Conservation (phyloP, 1,140 invertebrate genomes). For the Drosophila virilis region DNA sequence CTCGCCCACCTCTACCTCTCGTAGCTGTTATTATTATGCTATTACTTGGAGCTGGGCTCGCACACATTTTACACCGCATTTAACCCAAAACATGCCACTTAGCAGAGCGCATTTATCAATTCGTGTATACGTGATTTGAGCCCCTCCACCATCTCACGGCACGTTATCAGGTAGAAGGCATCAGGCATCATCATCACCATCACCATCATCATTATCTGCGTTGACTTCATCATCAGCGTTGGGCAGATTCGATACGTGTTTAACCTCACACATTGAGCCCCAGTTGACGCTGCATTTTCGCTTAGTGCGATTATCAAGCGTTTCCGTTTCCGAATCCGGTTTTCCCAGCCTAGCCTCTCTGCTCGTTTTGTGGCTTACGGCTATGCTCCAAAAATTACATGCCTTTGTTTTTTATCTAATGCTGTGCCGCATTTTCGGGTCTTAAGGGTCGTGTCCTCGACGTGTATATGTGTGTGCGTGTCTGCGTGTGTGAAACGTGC, state of each 20-base stretch:
- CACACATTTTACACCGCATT: slow-evolving; percentile 72
- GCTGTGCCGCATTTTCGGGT: slow-evolving; percentile 58
- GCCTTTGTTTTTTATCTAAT: slow-evolving; percentile 80
- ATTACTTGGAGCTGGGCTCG: slow-evolving; percentile 40
- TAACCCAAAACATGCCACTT: slow-evolving; percentile 78
- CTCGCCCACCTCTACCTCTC: not conserved
- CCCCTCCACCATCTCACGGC: slow-evolving; percentile 3
- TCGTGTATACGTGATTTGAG: slow-evolving; percentile 63
- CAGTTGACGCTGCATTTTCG: slow-evolving; percentile 67
- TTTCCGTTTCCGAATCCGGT: slow-evolving; percentile 61
- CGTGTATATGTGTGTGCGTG: not conserved
- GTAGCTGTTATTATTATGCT: slow-evolving; percentile 56
- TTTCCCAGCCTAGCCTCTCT: slow-evolving; percentile 18
- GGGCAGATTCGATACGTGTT: slow-evolving; percentile 45
- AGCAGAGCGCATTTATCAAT: slow-evolving; percentile 73
- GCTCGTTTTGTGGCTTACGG: slow-evolving; percentile 68
- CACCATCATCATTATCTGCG: slow-evolving; percentile 20
- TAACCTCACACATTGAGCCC: slow-evolving; percentile 18
- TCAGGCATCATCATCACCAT: slow-evolving; percentile 57
- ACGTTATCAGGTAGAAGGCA: slow-evolving; percentile 69
- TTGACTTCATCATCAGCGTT: slow-evolving; percentile 7
- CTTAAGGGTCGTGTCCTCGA: slow-evolving; percentile 54
- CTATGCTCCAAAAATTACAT: slow-evolving; percentile 67
- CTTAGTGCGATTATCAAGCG: slow-evolving; percentile 64
- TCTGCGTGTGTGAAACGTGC: slow-evolving; percentile 47